Evolutionary conservation across 30 jellyfish, hydroid and myxozoan species (phyloP), one percentile per base, ranked within the genome.

Genomic region (Catostylus mosaicus): DNA sequence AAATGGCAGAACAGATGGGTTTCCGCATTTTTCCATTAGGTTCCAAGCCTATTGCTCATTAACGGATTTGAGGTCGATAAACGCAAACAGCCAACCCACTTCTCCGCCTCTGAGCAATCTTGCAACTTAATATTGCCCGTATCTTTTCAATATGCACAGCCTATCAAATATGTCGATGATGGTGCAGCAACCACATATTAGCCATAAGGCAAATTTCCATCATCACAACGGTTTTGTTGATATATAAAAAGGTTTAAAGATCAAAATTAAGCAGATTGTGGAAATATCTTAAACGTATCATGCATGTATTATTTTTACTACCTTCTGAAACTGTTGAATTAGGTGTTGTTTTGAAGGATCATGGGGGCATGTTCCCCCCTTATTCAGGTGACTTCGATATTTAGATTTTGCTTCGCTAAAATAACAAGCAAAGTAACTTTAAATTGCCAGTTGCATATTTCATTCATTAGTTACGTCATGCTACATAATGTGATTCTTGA

Each of bases 81-180:
- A 57, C 63, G 86, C 86, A 82, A 80, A 82, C 56, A 82, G 71
- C 77, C 80, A 35, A 64, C 78, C 86, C 77, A 35, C 77, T 82
- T 51, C 86, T 82, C 92, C 92, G 86, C 92, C 92, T 82, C 77
- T 45, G 26, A 32, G 43, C 80, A 82, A 67, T 56, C 88, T 76
- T 60, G 63, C 63, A 76, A 57, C 78, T 35, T 78, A 76, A 76
- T 59, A 59, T 59, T 59, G 37, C 71, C 26, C 26, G 24, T 59
- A 8, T 23, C 71, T 19, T 59, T 59, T 59, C 71, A 59, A 59
- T 76, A 76, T 76, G 37, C 52, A 76, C 3, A 62, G 88, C 88
- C 88, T 78, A 54, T 37, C 31, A 76, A 76, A 76, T 33, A 76
- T 76, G 52, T 76, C 88, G 85, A 71, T 59, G 73, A 70, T 37